Base-by-base conservation (phyloP, 2,113 vertebrate genomes). In the Progne subis region DNA sequence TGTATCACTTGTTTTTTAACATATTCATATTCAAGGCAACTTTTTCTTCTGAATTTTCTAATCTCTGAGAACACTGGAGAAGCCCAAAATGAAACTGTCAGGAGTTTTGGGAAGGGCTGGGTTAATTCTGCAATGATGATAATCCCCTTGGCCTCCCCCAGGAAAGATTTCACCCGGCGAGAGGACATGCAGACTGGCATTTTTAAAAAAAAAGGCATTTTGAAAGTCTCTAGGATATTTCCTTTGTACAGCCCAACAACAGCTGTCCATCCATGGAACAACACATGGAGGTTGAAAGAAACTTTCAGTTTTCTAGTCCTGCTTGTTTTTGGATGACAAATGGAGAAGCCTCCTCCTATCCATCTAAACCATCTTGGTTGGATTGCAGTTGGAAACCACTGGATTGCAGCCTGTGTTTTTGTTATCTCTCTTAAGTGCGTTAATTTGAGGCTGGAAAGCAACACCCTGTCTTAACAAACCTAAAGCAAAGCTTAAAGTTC, bases 401-500 rank as follows among this genome's bases (percentile, higher is more conserved):
- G 55, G 82, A 89, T 23, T 50, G 53, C 9, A 29, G 44, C 18
- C 74, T 75, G 18, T 47, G 24, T 14, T 71, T 78, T 26, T 77
- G 39, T 32, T 53, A 14, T 63, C 44, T 82, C 60, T 84, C 49
- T 46, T 23, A 39, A 71, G 41, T 28, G 37, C 28, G 16, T 56
- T 46, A n/a, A 65, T 77, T 25, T 65, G 64, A 70, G 72, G 50
- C 37, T 67, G 56, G 23, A 76, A 92, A 86, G 44, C 2, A 2
- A 49, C 67, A 86, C 13, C 8, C 17, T 50, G 32, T 52, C 67
- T 79, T 50, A 82, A 50, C 11, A 83, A 65, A 74, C 1, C 2
- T 28, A 77, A 83, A 92, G 74, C 55, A 91, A 93, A 87, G 72
- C 50, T 70, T 93, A 41, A 94, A 86, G 90, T 86, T 61, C 81